Percentiles rank a stretch among this genome's conserved stretches.
phyloP scores from a whole-genome alignment of 2,113 vertebrate species.

The Mola mola region DNA sequence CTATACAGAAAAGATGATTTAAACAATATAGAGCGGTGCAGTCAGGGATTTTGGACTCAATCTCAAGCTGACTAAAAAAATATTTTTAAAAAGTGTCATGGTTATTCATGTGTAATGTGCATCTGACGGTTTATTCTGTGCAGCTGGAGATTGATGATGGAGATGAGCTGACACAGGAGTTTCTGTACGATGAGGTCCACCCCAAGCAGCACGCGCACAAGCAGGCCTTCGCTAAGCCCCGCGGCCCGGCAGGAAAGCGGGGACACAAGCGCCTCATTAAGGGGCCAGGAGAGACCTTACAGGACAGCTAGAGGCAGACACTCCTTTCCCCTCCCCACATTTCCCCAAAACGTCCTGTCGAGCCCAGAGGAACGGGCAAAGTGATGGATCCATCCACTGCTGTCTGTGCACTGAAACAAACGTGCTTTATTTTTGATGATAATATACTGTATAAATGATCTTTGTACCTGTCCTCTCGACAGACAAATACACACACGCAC shows the following conservation, averaged over 20 bases:
- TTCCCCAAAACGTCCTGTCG: conserved; percentile 6
- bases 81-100: not conserved
- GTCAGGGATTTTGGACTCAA: not conserved
- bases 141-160: conserved; percentile 95
- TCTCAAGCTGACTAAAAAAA: not conserved
- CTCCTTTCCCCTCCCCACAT: not conserved
- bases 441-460: conserved; percentile 15
- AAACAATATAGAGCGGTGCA: not conserved
- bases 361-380: conserved; percentile 10
- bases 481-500: not conserved
- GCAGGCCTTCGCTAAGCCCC: conserved; percentile 96
- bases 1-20: conserved; percentile 4
- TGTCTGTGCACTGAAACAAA: conserved; percentile 39
- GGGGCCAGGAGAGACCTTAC: conserved; percentile 84
- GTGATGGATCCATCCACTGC: conserved; percentile 4
- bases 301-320: conserved; percentile 66
- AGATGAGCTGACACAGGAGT: conserved; percentile 90
- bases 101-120: not conserved
- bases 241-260: conserved; percentile 92
- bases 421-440: conserved; percentile 36
- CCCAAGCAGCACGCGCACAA: conserved; percentile 94
- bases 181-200: conserved; percentile 96
- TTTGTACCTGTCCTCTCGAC: conserved; percentile 11
- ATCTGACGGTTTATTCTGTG: not conserved
- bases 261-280: conserved; percentile 97